Evolutionary conservation across 2,113 vertebrate genomes (phyloP).

Genomic region (Crotalus tigris): DNA sequence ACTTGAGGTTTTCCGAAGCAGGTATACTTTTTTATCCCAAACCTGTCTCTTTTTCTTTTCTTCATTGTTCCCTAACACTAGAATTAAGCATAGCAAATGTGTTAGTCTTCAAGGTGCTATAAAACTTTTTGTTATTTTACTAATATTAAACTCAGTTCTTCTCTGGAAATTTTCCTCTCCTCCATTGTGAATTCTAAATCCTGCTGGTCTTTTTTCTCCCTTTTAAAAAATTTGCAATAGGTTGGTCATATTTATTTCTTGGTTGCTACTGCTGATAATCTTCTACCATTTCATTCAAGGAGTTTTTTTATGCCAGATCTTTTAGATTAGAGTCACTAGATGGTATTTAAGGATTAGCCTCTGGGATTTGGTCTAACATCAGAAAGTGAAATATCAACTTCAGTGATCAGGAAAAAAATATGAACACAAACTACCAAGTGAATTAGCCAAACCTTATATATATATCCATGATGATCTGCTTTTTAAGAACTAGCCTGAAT

Average conservation of each 20-base stretch:
- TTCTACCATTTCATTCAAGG: neutral
- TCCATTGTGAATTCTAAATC: neutral
- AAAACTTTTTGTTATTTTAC: neutral
- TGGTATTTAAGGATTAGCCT: neutral
- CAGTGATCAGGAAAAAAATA: neutral
- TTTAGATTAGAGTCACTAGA: neutral
- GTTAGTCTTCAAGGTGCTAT: neutral
- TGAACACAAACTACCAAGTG: neutral
- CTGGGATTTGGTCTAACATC: neutral
- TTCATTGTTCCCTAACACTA: neutral
- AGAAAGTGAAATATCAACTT: neutral
- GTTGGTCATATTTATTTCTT: neutral
- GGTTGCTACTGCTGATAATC: neutral
- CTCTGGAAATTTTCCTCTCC: neutral
- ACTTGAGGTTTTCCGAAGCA: neutral
- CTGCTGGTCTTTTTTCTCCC: neutral
- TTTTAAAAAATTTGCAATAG: neutral
- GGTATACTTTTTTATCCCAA: neutral
- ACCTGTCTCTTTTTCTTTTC: neutral
- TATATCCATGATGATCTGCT: neutral
- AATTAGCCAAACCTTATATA: neutral
- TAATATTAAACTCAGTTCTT: neutral
- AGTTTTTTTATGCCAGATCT: neutral
- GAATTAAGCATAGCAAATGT: neutral
- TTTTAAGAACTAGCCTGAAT: neutral